These are phyloP conservation scores for Hypolimnas misippus DNA, from an alignment of 2,888 invertebrate genomes.

Conservation along the genomic window DNA sequence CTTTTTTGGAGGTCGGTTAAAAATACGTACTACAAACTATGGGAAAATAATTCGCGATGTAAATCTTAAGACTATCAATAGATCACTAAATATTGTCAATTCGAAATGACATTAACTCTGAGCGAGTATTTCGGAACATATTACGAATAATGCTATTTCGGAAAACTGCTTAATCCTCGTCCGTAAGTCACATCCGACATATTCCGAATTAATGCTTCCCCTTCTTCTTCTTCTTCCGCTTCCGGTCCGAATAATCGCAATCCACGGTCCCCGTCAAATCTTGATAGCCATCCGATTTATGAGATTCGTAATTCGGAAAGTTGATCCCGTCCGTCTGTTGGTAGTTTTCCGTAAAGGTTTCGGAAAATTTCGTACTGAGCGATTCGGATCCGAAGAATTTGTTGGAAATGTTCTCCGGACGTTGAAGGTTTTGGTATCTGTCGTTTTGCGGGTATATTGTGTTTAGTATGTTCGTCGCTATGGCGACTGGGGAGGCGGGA, in stretches of 20 bases:
- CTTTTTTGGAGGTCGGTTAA: too few relatives aligned
- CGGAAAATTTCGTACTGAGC: slow-evolving; percentile 65
- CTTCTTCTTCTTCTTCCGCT: slow-evolving; percentile 64
- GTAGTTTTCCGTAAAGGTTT: slow-evolving; percentile 69
- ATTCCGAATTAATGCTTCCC: slow-evolving; percentile 26
- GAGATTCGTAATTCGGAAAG: slow-evolving; percentile 65
- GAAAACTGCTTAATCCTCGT: too few relatives aligned
- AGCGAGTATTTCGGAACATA: too few relatives aligned
- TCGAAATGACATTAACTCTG: too few relatives aligned
- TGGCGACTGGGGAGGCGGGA: slow-evolving; percentile 67
- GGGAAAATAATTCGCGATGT: too few relatives aligned
- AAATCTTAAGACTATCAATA: too few relatives aligned
- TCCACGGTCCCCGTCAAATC: slow-evolving; percentile 69
- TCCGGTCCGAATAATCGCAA: slow-evolving; percentile 56
- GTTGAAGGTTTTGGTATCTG: slow-evolving; percentile 68
- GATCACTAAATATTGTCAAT: too few relatives aligned
- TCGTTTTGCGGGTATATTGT: slow-evolving; percentile 71
- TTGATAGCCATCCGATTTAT: slow-evolving; percentile 67
- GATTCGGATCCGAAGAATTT: slow-evolving; percentile 75
- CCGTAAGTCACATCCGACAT: too few relatives aligned
- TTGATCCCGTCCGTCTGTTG: slow-evolving; percentile 70
- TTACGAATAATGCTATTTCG: too few relatives aligned
- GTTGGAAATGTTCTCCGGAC: slow-evolving; percentile 49
- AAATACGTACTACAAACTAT: too few relatives aligned
- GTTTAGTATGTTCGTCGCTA: slow-evolving; percentile 74